phyloP scores from a whole-genome alignment of 2,888 invertebrate genomes.

The Antitype chi region DNA sequence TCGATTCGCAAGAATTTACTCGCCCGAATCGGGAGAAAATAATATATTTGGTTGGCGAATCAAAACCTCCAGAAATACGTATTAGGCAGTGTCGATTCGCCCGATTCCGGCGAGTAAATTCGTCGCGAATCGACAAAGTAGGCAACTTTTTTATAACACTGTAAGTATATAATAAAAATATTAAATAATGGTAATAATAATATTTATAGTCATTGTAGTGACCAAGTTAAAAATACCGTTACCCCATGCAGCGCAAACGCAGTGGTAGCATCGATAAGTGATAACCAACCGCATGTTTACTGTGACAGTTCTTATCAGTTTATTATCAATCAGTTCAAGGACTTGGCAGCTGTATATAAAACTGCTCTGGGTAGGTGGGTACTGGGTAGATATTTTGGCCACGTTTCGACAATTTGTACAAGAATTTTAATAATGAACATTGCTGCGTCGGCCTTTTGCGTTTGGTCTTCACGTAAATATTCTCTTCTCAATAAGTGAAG shows the following conservation, averaged over 20 bases:
- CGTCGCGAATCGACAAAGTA: no score
- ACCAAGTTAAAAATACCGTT: not conserved
- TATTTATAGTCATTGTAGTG: no score
- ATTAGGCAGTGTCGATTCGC: no score
- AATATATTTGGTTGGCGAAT: no score
- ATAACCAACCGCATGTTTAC: constrained; percentile 21
- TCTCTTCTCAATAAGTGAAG: not conserved
- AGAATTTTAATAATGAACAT: not conserved
- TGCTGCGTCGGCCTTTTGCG: not conserved
- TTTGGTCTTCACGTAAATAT: not conserved
- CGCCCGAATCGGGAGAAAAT: no score
- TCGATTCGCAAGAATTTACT: no score
- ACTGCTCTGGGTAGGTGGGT: not conserved
- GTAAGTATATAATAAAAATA: no score
- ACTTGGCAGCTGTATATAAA: constrained; percentile 36
- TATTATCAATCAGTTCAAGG: constrained; percentile 65
- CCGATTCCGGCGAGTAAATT: no score
- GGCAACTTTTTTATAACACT: no score
- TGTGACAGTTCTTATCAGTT: constrained; percentile 21
- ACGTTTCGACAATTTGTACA: not conserved
- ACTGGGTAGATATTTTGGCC: not conserved
- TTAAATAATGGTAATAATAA: no score
- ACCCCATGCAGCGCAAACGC: not conserved
- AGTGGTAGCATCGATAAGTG: constrained; percentile 12
- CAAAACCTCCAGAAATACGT: no score